Evolutionary conservation across 1,140 invertebrate species (phyloP), one percentile per base, ranked within the genome.

Genomic region (Palaemon carinicauda): DNA sequence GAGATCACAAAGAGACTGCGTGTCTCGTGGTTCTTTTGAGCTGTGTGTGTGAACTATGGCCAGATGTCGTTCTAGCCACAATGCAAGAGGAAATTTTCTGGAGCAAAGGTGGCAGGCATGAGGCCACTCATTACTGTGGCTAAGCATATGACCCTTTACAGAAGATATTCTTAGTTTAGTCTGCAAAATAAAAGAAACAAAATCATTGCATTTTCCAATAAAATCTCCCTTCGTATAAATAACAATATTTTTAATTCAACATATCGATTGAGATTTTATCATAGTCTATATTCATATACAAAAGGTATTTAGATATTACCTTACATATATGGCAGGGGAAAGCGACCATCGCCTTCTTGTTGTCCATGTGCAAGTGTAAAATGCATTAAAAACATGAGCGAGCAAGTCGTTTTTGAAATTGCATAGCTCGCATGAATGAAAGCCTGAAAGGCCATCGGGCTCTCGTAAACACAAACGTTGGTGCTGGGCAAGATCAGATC

Each of bases 291-390:
- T 41, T 9, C 3, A 41, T 41, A 5, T 41, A 54, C n/a, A n/a
- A 31, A 77, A 77, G 15, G n/a, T 78, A 14, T 65, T n/a, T 54
- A 19, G 54, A 7, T 69, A 56, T 87, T 65, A 87, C 85, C 69
- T 87, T 87, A 65, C 85, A 87, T 77, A 87, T 60, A 52, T 87
- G 85, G 71, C 85, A 87, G 79, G n/a, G n/a, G n/a, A 52, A 75
- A 54, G 27, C 79, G 78, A 21, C 50, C 50, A 54, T 87, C 80
- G 2, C 65, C 19, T 29, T 60, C 79, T 9, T 79, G 78, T 41
- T 80, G 69, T 19, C 85, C 80, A 31, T 87, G 85, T 2, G 79
- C 71, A 12, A 87, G 33, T 3, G 85, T 87, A 65, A 71, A 81
- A 56, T 87, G 85, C 10, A 71, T 52, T 9, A 87, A 71, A n/a